A percentile compares a stretch with the other conserved stretches of the same genome.
phyloP scores from a whole-genome alignment of 2,113 vertebrate genomes.

The Bothrops jararaca region DNA sequence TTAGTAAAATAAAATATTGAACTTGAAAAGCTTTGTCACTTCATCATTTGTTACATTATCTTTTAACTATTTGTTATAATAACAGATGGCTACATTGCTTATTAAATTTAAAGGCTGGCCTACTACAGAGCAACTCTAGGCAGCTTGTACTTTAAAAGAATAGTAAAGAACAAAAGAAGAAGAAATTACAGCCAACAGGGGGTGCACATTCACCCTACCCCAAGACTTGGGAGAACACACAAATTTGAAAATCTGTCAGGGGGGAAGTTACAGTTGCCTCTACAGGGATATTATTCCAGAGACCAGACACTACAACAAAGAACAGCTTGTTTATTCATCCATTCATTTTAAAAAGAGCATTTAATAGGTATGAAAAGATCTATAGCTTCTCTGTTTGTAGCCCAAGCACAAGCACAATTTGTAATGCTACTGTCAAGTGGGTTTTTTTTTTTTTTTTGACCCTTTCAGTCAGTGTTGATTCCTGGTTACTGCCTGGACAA shows the following conservation, averaged over 20 bases:
- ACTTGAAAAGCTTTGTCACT: not conserved
- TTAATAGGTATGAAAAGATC: not conserved
- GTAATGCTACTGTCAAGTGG: not conserved
- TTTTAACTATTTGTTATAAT: not conserved
- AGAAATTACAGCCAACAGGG: not conserved
- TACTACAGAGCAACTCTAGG: not conserved
- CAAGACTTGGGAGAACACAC: not conserved
- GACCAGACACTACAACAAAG: not conserved
- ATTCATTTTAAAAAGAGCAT: not conserved
- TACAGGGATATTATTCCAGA: not conserved
- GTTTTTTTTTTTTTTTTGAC: no score
- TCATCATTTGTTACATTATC: not conserved
- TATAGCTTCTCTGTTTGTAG: not conserved
- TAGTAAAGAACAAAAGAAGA: not conserved
- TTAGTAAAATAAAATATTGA: not conserved
- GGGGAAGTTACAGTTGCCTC: not conserved
- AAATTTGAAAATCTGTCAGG: not conserved
- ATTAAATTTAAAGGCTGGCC: not conserved
- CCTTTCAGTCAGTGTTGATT: no score
- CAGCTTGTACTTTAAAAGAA: not conserved
- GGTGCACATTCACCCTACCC: not conserved
- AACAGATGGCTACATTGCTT: not conserved
- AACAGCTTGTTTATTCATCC: not conserved
- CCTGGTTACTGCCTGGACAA: no score
- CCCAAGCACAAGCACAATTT: not conserved